Evolutionary conservation across 2,797 vertebrate species (phyloP).

Genomic region (Anas acuta): DNA sequence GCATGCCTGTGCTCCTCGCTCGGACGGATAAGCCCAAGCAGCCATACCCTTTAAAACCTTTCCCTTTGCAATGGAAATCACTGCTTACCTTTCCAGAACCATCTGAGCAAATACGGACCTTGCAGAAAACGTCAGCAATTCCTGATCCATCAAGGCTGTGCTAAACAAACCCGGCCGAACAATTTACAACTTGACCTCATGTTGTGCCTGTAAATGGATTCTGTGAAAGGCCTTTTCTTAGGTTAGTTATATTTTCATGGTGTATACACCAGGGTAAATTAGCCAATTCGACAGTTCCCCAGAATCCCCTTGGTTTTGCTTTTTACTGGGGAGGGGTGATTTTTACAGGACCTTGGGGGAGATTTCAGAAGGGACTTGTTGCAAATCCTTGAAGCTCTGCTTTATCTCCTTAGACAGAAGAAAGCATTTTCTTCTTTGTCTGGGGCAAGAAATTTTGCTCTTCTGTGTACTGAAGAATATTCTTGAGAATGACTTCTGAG

Average conservation of each 20-base stretch:
- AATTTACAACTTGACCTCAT: conserved; percentile 37
- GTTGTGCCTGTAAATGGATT: background rate
- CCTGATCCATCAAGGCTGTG: background rate
- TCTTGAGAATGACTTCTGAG: rapidly evolving
- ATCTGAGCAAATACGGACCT: conserved; percentile 29
- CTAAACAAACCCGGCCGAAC: conserved; percentile 13
- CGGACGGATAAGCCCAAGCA: background rate
- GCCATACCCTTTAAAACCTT: background rate
- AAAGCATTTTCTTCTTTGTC: background rate
- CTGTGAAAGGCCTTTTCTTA: background rate
- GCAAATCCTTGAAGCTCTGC: background rate
- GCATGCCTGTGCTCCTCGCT: background rate
- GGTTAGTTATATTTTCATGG: background rate
- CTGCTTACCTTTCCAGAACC: background rate
- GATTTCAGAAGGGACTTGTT: background rate
- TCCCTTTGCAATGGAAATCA: background rate
- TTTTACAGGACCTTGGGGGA: background rate
- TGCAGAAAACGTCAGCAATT: background rate
- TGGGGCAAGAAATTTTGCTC: background rate
- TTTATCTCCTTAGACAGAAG: background rate
- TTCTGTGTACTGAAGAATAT: background rate
- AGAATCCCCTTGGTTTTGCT: background rate
- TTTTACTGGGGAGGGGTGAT: background rate
- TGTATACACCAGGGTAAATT: conserved; percentile 19
- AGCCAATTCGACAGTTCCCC: background rate